Percentiles rank a stretch among this genome's conserved stretches.
Conservation (phyloP, 2,797 vertebrate species). For the Notoglanidium macrostoma region DNA sequence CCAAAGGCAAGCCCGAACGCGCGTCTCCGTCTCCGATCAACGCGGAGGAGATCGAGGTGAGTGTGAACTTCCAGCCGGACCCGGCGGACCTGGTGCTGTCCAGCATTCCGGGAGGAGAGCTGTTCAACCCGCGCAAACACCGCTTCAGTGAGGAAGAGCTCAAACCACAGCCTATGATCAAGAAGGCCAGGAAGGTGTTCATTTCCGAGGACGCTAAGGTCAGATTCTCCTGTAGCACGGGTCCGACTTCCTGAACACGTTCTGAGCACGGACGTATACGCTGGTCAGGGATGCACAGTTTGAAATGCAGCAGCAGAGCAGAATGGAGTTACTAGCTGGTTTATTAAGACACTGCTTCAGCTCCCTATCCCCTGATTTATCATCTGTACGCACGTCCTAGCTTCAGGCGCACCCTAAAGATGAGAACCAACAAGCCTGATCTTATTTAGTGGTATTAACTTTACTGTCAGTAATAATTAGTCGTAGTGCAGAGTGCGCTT, state of each 20-base stretch:
- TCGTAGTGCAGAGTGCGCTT: neutral
- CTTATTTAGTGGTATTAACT: neutral
- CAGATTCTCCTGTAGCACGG: slow-evolving; percentile 17
- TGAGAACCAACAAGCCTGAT: neutral
- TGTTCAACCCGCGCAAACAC: slow-evolving; percentile 87
- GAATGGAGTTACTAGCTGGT: neutral
- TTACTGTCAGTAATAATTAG: neutral
- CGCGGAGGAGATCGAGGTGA: slow-evolving; percentile 81
- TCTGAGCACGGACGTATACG: neutral
- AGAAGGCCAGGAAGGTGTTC: slow-evolving; percentile 87
- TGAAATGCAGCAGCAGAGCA: neutral
- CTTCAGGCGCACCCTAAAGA: neutral
- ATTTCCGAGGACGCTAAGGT: slow-evolving; percentile 85
- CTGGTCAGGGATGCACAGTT: neutral
- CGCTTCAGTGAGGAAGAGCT: slow-evolving; percentile 85
- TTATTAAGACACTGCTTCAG: neutral
- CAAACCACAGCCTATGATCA: slow-evolving; percentile 89
- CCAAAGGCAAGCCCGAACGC: slow-evolving; percentile 68
- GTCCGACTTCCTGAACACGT: neutral
- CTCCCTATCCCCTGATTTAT: neutral
- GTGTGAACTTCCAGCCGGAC: slow-evolving; percentile 84
- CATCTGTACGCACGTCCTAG: too few relatives aligned
- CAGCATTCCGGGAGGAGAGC: slow-evolving; percentile 84
- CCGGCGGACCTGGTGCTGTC: slow-evolving; percentile 84
- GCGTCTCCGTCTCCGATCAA: slow-evolving; percentile 77